A percentile compares a stretch with the other conserved stretches of the same genome.
phyloP scores from a whole-genome alignment of 2,888 invertebrate genomes.

The Dermolepida albohirtum region DNA sequence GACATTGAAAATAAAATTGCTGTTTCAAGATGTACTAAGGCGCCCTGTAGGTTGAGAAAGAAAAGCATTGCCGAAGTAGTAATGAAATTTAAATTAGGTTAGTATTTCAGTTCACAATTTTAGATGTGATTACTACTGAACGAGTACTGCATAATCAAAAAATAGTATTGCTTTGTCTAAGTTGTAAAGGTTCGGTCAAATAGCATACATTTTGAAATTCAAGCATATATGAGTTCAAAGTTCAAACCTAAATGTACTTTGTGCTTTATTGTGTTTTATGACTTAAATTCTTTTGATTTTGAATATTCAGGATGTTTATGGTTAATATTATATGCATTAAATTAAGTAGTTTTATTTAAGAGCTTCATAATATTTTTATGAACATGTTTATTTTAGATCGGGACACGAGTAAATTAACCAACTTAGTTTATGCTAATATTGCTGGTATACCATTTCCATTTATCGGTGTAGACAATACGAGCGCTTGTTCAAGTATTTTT shows the following conservation, averaged over 20 bases:
- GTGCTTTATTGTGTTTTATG: too few species aligned
- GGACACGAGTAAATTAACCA: conserved; percentile 69
- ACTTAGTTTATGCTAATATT: conserved; percentile 74
- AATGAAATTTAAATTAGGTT: conserved; percentile 73
- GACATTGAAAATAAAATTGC: conserved; percentile 66
- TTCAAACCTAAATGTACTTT: too few species aligned
- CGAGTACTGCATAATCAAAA: too few species aligned
- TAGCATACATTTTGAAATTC: too few species aligned
- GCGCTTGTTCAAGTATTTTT: conserved; percentile 75
- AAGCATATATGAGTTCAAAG: too few species aligned
- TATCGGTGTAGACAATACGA: conserved; percentile 78
- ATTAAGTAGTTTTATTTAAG: too few species aligned
- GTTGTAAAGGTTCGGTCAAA: too few species aligned
- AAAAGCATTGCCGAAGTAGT: conserved; percentile 69
- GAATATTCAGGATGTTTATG: too few species aligned
- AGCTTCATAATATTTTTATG: not conserved
- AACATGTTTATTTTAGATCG: conserved; percentile 63
- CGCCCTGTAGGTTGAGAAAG: conserved; percentile 75
- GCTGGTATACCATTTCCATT: conserved; percentile 77
- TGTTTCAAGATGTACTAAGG: conserved; percentile 72
- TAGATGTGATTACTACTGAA: too few species aligned
- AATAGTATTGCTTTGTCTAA: too few species aligned
- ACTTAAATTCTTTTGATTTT: too few species aligned
- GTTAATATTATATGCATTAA: too few species aligned
- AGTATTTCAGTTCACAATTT: conserved; percentile 44